phyloP scores from a whole-genome alignment of 2,113 vertebrate species.

The Mormyrus iriodes region DNA sequence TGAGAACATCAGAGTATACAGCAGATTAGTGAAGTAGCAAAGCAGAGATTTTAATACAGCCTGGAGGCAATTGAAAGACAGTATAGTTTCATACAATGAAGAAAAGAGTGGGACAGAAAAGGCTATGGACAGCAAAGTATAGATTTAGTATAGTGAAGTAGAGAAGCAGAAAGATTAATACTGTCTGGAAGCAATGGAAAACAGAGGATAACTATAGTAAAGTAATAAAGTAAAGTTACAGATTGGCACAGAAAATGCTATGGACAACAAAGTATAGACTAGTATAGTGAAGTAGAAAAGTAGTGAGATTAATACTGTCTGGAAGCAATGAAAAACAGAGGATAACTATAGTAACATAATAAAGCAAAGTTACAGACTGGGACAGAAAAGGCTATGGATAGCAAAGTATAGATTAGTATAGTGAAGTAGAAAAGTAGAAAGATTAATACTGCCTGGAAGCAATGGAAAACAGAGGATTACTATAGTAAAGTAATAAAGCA shows the following conservation, averaged over 20 bases:
- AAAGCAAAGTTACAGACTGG: neutral
- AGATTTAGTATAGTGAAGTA: neutral
- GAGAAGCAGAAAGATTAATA: neutral
- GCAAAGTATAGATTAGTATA: neutral
- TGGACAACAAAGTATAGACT: neutral
- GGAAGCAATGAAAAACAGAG: no score
- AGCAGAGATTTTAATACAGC: neutral
- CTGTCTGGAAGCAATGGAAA: neutral
- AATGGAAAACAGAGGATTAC: neutral
- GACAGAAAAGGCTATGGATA: neutral
- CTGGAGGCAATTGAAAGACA: neutral
- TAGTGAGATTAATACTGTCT: neutral
- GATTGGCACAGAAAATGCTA: neutral
- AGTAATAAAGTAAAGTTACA: neutral
- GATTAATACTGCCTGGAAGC: neutral
- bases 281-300: neutral
- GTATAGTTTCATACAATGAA: neutral
- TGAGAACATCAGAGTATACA: neutral
- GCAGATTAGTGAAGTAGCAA: neutral
- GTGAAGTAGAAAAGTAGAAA: neutral
- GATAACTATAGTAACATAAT: neutral
- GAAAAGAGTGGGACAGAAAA: neutral
- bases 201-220: no score
- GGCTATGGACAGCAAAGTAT: neutral
- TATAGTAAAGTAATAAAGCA: neutral